Evolutionary conservation across 2,113 vertebrate genomes (phyloP).

Genomic region (Burhinus bistriatus): DNA sequence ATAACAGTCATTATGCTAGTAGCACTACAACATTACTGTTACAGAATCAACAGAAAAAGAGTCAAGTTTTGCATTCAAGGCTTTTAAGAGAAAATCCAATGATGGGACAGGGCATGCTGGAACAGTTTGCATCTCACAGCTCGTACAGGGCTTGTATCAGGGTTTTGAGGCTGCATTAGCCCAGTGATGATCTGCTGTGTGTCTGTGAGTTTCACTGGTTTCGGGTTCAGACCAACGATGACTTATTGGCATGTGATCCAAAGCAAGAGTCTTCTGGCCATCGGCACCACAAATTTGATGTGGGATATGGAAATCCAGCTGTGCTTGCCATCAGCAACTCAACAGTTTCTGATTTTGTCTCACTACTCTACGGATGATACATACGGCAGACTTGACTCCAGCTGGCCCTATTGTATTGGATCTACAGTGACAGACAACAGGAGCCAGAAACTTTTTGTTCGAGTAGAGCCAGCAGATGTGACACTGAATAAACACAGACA

Average conservation of each 20-base stretch:
- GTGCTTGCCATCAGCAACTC: neutral
- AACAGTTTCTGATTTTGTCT: neutral
- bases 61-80: neutral
- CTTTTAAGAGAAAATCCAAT: neutral
- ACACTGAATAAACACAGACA: slow-evolving; percentile 68
- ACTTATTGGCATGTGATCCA: fast-evolving
- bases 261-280: neutral
- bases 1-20: neutral
- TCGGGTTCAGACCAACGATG: fast-evolving
- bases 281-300: fast-evolving
- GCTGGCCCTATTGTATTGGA: slow-evolving; percentile 65
- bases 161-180: fast-evolving
- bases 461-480: slow-evolving; percentile 60
- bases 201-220: fast-evolving
- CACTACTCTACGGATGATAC: neutral
- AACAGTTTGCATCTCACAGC: fast-evolving
- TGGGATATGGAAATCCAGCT: neutral
- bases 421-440: slow-evolving; percentile 55
- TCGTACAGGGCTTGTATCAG: fast-evolving
- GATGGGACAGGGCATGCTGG: fast-evolving
- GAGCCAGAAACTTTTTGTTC: slow-evolving; percentile 68
- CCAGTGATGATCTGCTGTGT: fast-evolving
- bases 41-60: neutral
- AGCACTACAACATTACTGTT: neutral
- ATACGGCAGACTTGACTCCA: slow-evolving; percentile 50